Conservation (phyloP, 2,113 vertebrate species). For the Beaufortia kweichowensis region DNA sequence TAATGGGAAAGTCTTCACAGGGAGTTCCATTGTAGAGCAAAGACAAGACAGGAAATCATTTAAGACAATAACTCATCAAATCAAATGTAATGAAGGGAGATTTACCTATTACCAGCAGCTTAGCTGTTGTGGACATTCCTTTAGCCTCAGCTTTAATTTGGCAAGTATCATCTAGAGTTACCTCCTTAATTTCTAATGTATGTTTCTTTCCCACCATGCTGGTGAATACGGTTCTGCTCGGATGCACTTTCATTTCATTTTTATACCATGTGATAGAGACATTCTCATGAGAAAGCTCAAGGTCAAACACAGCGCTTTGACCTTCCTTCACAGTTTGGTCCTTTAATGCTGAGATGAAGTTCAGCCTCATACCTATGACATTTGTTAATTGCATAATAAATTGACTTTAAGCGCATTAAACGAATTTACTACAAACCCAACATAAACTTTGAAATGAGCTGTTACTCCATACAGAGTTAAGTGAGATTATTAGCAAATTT, state of each 20-base stretch:
- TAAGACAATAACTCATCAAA: not conserved
- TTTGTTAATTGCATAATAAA: constrained; percentile 56
- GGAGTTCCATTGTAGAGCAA: not conserved
- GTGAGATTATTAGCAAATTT: not conserved
- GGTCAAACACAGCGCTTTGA: constrained; percentile 83
- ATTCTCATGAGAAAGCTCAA: constrained; percentile 91
- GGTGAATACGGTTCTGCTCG: constrained; percentile 85
- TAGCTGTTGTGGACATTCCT: constrained; percentile 80
- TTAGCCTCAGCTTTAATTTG: constrained; percentile 93
- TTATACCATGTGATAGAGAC: constrained; percentile 90
- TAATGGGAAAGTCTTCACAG: not conserved
- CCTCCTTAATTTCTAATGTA: constrained; percentile 86
- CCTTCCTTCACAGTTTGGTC: constrained; percentile 95
- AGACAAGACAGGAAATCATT: too few relatives aligned
- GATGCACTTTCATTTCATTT: constrained; percentile 92
- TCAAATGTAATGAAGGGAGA: not conserved
- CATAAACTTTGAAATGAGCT: not conserved
- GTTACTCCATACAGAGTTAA: not conserved
- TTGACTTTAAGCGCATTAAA: constrained; percentile 31
- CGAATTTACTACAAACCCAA: not conserved
- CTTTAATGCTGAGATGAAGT: constrained; percentile 83
- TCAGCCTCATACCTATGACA: constrained; percentile 87
- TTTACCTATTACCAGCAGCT: constrained; percentile 94
- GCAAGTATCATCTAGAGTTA: constrained; percentile 92
- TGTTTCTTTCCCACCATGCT: constrained; percentile 87